Percentiles rank a stretch among this genome's conserved stretches.
These are phyloP conservation scores for Melieria picta DNA, from an alignment of 2,888 invertebrate genomes.

Conservation along the genomic window DNA sequence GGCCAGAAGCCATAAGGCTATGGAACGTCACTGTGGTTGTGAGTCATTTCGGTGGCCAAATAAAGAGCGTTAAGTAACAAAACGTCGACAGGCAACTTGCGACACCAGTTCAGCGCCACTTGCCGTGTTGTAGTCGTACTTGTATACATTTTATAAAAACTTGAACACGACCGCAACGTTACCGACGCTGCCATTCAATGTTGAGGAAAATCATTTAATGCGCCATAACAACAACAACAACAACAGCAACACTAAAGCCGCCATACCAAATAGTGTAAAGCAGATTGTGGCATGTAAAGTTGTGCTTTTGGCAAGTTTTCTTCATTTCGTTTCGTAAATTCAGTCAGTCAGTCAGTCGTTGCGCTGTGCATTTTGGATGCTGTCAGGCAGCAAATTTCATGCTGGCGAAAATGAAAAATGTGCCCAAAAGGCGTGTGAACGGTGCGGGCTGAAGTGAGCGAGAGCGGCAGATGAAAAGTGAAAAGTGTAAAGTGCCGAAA, in stretches of 20 bases:
- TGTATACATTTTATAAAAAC: no score
- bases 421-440: conserved; percentile 30
- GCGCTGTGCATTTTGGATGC: not conserved
- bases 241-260: not conserved
- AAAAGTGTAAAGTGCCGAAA: not conserved
- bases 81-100: no score
- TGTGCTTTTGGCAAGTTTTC: not conserved
- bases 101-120: no score
- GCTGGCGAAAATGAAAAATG: conserved; percentile 25
- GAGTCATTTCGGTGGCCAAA: no score
- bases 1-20: no score
- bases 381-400: conserved; percentile 1
- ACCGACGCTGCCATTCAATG: not conserved
- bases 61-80: no score
- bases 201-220: conserved; percentile 24
- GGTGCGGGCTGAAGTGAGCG: not conserved
- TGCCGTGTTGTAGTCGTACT: no score
- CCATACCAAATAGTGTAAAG: not conserved
- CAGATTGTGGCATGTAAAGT: not conserved
- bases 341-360: not conserved
- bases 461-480: conserved; percentile 2
- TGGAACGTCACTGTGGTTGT: no score
- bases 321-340: not conserved
- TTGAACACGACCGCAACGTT: no score
- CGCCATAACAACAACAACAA: conserved; percentile 5